Evolutionary conservation across 2,797 vertebrate genomes (phyloP).

Genomic region (Danio kyathit): DNA sequence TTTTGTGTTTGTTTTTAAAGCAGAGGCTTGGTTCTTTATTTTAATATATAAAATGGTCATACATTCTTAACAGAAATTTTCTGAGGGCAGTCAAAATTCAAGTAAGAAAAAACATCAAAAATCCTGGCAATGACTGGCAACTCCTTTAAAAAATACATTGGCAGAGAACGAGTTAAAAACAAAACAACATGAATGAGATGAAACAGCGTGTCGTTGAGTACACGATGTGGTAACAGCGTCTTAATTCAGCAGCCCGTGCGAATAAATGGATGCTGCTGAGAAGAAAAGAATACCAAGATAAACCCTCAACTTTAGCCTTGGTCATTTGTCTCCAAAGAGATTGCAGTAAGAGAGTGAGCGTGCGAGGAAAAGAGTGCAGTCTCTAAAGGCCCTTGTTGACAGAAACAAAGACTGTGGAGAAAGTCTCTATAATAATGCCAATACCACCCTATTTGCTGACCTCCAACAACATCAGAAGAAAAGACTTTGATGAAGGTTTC

Average conservation of each 20-base stretch:
- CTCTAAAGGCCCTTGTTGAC: slow-evolving; percentile 46
- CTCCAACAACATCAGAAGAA: slow-evolving; percentile 29
- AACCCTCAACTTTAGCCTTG: slow-evolving; percentile 25
- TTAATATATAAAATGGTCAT: too few relatives aligned
- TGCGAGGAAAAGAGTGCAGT: slow-evolving; percentile 10
- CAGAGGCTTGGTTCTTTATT: too few relatives aligned
- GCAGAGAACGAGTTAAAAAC: neutral
- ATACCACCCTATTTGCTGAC: slow-evolving; percentile 36
- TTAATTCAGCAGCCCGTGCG: slow-evolving; percentile 19
- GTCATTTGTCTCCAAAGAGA: slow-evolving; percentile 49
- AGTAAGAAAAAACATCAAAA: too few relatives aligned
- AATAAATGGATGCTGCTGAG: neutral
- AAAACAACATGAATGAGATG: neutral
- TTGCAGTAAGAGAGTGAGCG: slow-evolving; percentile 14
- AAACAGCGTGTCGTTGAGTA: neutral
- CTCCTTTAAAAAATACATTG: too few relatives aligned
- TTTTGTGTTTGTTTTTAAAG: too few relatives aligned
- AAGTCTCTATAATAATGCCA: slow-evolving; percentile 41
- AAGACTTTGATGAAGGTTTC: slow-evolving; percentile 41
- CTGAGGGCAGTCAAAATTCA: too few relatives aligned
- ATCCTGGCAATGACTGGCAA: too few relatives aligned
- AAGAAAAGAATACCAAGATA: slow-evolving; percentile 37
- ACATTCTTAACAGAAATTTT: too few relatives aligned
- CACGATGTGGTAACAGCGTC: slow-evolving; percentile 1
- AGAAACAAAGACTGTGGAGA: slow-evolving; percentile 43